Conservation (phyloP, 2,888 invertebrate genomes). For the Drosophila anomalata region DNA sequence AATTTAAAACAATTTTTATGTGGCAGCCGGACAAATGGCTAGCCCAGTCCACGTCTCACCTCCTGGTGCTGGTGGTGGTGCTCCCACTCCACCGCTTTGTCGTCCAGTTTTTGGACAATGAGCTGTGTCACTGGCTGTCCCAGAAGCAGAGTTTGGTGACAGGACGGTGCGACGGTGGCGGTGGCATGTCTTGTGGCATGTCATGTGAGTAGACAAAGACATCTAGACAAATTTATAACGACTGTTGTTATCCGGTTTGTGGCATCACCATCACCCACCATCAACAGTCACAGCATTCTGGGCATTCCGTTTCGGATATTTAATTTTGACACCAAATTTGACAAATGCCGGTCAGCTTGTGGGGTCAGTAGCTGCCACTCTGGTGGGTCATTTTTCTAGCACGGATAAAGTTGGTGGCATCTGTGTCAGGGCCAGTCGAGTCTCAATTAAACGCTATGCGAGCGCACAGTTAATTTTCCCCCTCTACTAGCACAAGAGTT, state of each 20-base stretch:
- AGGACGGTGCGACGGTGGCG: neutral
- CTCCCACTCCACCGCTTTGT: neutral
- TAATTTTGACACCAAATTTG: conserved; percentile 65
- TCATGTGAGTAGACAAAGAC: conserved; percentile 62
- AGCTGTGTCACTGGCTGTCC: conserved; percentile 56
- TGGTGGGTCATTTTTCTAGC: conserved; percentile 5
- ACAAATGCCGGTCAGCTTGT: conserved; percentile 54
- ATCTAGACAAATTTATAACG: conserved; percentile 75
- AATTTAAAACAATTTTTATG: conserved; percentile 72
- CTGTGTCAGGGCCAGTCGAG: conserved; percentile 50
- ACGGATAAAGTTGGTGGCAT: conserved; percentile 14
- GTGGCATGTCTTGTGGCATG: conserved; percentile 12
- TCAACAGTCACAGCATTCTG: conserved; percentile 36
- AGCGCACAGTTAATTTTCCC: conserved; percentile 59
- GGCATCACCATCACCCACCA: conserved; percentile 11
- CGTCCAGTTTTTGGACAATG: conserved; percentile 36
- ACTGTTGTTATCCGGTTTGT: conserved; percentile 47
- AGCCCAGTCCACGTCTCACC: conserved; percentile 9
- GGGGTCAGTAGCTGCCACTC: conserved; percentile 29
- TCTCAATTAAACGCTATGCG: conserved; percentile 70
- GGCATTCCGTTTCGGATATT: conserved; percentile 50
- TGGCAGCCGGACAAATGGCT: conserved; percentile 60
- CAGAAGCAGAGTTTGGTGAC: conserved; percentile 17
- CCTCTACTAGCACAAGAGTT: conserved; percentile 29
- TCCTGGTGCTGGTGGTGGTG: neutral